Percentiles rank a stretch among this genome's conserved stretches.
phyloP scores from a whole-genome alignment of 2,888 invertebrate species.

The Hyposoter dolosus region DNA sequence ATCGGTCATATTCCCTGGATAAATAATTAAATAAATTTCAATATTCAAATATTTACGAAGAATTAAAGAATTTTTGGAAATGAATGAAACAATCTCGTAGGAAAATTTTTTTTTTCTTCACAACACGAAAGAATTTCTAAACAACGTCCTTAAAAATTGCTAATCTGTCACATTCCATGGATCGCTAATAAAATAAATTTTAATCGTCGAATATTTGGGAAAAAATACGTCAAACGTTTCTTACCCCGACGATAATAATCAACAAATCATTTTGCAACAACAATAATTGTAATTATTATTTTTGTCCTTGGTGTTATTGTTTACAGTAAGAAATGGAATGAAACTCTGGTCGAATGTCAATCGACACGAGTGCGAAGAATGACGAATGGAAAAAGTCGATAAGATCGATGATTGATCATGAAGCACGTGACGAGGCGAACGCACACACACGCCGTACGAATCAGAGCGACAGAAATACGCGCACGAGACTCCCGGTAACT shows the following conservation, averaged over 20 bases:
- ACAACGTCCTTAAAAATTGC: not conserved
- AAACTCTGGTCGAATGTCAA: not conserved
- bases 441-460: slow-evolving; percentile 10
- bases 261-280: not conserved
- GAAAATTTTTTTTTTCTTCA: no score
- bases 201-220: not conserved
- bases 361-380: not conserved
- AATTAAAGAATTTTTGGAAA: no score
- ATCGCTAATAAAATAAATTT: not conserved
- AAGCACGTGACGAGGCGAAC: slow-evolving; percentile 30
- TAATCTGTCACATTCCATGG: not conserved
- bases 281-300: not conserved
- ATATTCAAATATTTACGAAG: not conserved
- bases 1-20: not conserved
- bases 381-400: not conserved
- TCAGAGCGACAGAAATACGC: not conserved
- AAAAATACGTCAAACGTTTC: not conserved
- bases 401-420: slow-evolving; percentile 22
- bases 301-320: not conserved
- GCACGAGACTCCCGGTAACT: slow-evolving; percentile 8
- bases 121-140: not conserved
- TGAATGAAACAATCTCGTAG: no score
- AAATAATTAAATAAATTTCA: not conserved
- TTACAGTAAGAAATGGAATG: not conserved
- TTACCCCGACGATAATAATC: slow-evolving; percentile 14